Evolutionary conservation across 2,888 invertebrate genomes (phyloP).

Genomic region (Noctua janthina): DNA sequence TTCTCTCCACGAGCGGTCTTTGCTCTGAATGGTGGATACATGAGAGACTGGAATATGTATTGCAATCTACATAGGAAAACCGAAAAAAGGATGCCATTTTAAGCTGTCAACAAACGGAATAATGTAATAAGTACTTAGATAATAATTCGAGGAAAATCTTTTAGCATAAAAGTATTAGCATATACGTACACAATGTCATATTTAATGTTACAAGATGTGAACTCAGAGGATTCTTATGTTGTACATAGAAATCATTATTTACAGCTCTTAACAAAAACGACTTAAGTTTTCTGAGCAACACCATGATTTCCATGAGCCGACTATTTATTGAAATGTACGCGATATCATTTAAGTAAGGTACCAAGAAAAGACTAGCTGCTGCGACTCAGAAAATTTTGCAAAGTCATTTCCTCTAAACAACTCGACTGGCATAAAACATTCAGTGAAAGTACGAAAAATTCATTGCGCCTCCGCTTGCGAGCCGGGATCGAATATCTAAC

Average conservation of each 20-base stretch:
- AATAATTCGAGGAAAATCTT: background rate
- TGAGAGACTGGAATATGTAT: too few species aligned
- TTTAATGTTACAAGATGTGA: too few species aligned
- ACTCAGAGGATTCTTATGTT: too few species aligned
- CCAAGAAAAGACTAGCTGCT: constrained; percentile 19
- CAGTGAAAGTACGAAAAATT: constrained; percentile 73
- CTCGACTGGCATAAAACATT: constrained; percentile 73
- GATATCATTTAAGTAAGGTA: background rate
- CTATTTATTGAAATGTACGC: background rate
- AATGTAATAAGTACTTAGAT: background rate
- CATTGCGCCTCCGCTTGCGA: constrained; percentile 66
- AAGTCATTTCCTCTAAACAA: constrained; percentile 70
- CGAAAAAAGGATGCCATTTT: too few species aligned
- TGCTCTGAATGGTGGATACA: too few species aligned
- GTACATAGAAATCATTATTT: background rate
- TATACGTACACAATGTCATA: too few species aligned
- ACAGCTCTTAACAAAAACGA: background rate
- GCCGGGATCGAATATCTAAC: constrained; percentile 71
- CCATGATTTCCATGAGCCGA: background rate
- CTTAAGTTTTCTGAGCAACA: background rate
- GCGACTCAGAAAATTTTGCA: constrained; percentile 38
- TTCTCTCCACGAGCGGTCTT: too few species aligned
- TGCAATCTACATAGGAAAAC: too few species aligned
- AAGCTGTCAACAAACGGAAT: background rate
- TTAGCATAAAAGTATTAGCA: background rate